Evolutionary conservation across 2,888 invertebrate species (phyloP).

Genomic region (Saturnia japonica): DNA sequence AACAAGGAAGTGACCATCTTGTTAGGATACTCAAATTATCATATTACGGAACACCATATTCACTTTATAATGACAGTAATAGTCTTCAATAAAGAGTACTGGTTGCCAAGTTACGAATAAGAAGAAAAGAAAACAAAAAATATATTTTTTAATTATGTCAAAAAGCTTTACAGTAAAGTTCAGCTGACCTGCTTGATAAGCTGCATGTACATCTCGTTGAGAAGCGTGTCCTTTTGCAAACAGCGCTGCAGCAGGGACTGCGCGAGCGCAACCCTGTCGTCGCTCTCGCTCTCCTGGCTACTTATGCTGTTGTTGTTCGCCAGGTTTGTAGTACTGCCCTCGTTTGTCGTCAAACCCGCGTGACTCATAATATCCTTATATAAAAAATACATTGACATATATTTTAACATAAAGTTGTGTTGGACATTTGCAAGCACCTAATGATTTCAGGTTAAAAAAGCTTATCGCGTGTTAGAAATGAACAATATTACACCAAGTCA

Average conservation of each 20-base stretch:
- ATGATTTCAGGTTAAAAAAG: too few relatives aligned
- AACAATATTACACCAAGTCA: too few relatives aligned
- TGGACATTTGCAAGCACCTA: background rate
- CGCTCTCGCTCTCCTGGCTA: constrained; percentile 84
- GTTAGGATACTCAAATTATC: too few relatives aligned
- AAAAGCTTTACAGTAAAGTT: background rate
- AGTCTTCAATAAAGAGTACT: too few relatives aligned
- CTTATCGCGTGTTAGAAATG: too few relatives aligned
- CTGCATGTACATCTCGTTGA: constrained; percentile 95
- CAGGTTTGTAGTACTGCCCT: constrained; percentile 68
- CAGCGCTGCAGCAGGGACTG: constrained; percentile 95
- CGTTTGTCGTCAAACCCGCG: constrained; percentile 86
- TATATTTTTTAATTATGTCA: too few relatives aligned
- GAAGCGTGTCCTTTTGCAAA: constrained; percentile 92
- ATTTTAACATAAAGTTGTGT: background rate
- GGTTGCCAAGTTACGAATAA: too few relatives aligned
- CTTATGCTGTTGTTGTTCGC: constrained; percentile 69
- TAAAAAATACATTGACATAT: background rate
- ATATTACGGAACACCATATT: too few relatives aligned
- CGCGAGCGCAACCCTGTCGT: constrained; percentile 93
- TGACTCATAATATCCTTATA: constrained; percentile 88
- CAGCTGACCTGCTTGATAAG: constrained; percentile 88
- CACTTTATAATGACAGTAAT: too few relatives aligned
- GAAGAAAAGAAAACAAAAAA: too few relatives aligned
- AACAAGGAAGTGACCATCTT: too few relatives aligned